Evolutionary conservation across 2,888 invertebrate species (phyloP), one percentile per base, ranked within the genome.

Genomic region (Limnephilus rhombicus): DNA sequence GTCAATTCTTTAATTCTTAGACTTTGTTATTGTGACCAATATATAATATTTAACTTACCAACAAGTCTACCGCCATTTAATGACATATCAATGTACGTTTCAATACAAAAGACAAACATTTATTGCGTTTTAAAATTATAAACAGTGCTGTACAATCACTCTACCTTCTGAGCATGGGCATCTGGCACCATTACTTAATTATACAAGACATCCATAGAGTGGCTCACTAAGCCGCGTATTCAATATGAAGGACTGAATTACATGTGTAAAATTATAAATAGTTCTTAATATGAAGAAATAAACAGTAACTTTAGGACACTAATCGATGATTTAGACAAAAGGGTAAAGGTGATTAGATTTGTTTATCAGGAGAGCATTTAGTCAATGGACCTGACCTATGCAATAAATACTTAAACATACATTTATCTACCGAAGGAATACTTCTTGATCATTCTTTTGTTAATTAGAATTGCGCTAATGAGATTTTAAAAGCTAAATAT

Each of bases 381-480:
- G 34, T 15, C 82, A 82, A 82, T 34, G 82, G 34, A 34, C 31
- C 82, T 18, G 34, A 34, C 31, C 34, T 18, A 82, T 82, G 34
- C 34, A 34, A 82, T 82, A 82, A 34, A 82, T 82, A 82, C 82
- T 82, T 82, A 85, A 29, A 85, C 18, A 85, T 85, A 85, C 34
- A 85, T 53, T 49, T 31, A 68, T 31, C 80, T 89, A 89, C 68
- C 88, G 88, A 88, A 88, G 68, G 31, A 88, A 68, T 37, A 37
- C 34, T 34, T 89, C 41, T 89, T 80, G 41, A 89, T 80, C 87
- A 53, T 89, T 89, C 88, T 34, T 34, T 89, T 87, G 53, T 89
- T 89, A 80, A 89, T 37, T 89, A 89, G 34, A 89, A 89, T 89
- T 34, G 88, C 88, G 80, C 88, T 89, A 89, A 89, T 80, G 88